Base-by-base conservation (phyloP, 2,797 vertebrate species). In the Allobates femoralis region DNA sequence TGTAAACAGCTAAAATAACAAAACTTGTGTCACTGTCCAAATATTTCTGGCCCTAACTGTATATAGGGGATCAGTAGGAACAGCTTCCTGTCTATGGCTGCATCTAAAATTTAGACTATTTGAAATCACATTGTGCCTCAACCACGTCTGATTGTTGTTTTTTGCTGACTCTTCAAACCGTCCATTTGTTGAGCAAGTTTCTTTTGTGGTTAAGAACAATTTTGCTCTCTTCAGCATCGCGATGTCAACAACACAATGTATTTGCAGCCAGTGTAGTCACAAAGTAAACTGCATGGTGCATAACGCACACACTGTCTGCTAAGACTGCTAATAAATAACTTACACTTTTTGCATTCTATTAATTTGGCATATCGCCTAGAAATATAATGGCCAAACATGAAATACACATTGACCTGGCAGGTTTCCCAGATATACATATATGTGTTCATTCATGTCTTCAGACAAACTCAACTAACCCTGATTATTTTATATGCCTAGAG, bases 281-380 rank as follows among this genome's bases (percentile, higher is more conserved):
- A 55, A 56, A 18, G 53, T 30, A 34, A 66, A 8, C 32, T 32
- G 23, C 37, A 30, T 8, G 30, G 21, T 71, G 1, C 50, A 55
- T 71, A 34, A 30, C 16, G 56, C 12, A 14, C 50, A 82, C 55
- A 73, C 4, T 58, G 66, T 26, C 64, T 56, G 60, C 55, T 58
- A 79, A n/a, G 34, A 79, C 16, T 60, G 53, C 7, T 66, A 80
- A 64, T 41, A 53, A 21, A 64, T 60, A 56, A 28, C 62, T 56
- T 41, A 53, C 23, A 14, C 4, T 83, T 56, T 26, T 58, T 60
- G 53, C 30, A 41, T 16, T 83, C 3, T 51, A 51, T n/a, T 56
- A 8, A 15, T 71, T 58, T 83, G 81, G 67, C 81, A 41, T 12
- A 14, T 37, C 18, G 51, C 66, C 81, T 37, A 83, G 81, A 71